phyloP scores from a whole-genome alignment of 1,140 invertebrate genomes.

The Tetragonula clypearis region DNA sequence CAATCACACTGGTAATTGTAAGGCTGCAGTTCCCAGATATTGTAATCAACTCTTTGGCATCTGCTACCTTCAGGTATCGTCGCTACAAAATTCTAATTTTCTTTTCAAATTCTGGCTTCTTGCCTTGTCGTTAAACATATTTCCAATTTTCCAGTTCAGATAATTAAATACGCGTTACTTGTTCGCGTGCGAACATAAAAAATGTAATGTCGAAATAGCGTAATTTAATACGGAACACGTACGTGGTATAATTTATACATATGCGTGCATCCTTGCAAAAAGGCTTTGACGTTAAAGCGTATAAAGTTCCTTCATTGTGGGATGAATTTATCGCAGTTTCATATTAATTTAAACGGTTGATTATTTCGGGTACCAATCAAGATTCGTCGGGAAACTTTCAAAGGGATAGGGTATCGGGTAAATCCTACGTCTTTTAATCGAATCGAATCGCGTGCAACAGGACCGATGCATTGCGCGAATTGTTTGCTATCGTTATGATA shows the following conservation, averaged over 20 bases:
- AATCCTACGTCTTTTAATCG: not conserved
- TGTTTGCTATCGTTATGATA: not conserved
- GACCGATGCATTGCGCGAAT: not conserved
- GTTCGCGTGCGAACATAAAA: not conserved
- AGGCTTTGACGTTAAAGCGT: not conserved
- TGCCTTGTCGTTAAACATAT: not conserved
- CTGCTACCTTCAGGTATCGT: not conserved
- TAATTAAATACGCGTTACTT: not conserved
- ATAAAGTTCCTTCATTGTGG: not conserved
- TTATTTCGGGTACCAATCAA: not conserved
- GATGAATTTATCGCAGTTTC: not conserved
- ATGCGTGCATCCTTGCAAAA: not conserved
- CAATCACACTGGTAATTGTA: slow-evolving; percentile 39
- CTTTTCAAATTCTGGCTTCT: not conserved
- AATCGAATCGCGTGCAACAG: not conserved
- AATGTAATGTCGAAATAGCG: not conserved
- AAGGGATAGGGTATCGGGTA: not conserved
- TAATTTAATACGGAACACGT: not conserved
- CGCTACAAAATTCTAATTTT: not conserved
- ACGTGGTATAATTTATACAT: not conserved
- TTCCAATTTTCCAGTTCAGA: not conserved
- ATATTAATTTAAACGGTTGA: not conserved
- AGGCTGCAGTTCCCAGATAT: slow-evolving; percentile 36
- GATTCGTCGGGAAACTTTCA: not conserved
- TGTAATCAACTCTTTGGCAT: slow-evolving; percentile 47